phyloP scores from a whole-genome alignment of 2,888 invertebrate species.

The Graphium colonna region DNA sequence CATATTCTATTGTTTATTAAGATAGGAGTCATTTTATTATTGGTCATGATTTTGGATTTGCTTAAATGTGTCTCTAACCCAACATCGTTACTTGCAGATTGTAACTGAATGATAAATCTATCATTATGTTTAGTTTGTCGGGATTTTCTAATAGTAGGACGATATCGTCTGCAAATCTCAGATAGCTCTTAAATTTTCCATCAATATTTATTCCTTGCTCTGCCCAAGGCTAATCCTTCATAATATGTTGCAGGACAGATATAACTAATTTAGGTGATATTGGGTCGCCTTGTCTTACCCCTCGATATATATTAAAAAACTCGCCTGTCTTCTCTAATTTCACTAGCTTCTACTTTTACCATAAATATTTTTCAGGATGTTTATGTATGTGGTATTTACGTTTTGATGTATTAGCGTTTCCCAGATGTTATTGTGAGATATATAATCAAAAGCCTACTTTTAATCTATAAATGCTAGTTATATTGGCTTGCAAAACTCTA shows the following conservation, averaged over 20 bases:
- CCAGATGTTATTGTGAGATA: slow-evolving; percentile 24
- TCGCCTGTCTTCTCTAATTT: slow-evolving; percentile 23
- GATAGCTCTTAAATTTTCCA: slow-evolving; percentile 4
- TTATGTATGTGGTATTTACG: slow-evolving; percentile 17
- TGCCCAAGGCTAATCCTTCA: slow-evolving; percentile 20
- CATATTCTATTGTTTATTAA: neutral
- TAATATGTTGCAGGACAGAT: slow-evolving; percentile 22
- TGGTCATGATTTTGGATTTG: neutral
- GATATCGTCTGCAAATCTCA: slow-evolving; percentile 24
- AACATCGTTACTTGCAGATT: neutral
- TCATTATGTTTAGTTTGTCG: no score
- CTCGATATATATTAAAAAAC: slow-evolving; percentile 21
- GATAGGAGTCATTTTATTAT: neutral
- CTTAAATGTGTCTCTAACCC: neutral
- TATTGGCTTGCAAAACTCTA: slow-evolving; percentile 18
- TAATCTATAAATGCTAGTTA: slow-evolving; percentile 25
- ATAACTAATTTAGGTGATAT: slow-evolving; percentile 25
- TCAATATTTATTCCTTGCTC: slow-evolving; percentile 10
- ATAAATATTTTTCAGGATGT: slow-evolving; percentile 18
- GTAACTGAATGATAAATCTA: neutral
- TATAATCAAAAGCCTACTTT: slow-evolving; percentile 23
- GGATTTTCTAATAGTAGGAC: slow-evolving; percentile 15
- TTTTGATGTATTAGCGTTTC: slow-evolving; percentile 12
- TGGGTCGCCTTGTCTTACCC: slow-evolving; percentile 25
- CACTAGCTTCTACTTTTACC: slow-evolving; percentile 11